Evolutionary conservation across 2,888 invertebrate species (phyloP), one percentile per base, ranked within the genome.

Genomic region (Pedicia rivosa): DNA sequence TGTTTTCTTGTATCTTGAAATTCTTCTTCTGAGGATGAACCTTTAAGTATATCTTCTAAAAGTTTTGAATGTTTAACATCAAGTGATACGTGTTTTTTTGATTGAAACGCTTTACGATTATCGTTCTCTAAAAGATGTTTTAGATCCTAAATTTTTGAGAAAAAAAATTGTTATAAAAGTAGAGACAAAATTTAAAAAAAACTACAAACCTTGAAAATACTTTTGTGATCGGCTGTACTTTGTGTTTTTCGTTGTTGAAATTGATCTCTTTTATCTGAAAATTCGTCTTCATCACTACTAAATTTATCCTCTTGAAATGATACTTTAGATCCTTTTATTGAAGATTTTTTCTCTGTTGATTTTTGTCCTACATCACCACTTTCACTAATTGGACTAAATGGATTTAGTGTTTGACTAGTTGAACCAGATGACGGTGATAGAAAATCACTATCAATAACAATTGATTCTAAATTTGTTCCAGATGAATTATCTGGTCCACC

Each of bases 381-480:
- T 27, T 35, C 44, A 37, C 53, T 51, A 20, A 44, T 57, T 58
- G 35, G 35, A 14, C 22, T 24, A 16, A 33, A 33, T 3, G 10
- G 16, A 30, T 3, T 56, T 47, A 39, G 53, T 53, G 12, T 49
- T 46, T 36, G 53, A 54, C 40, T 30, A 22, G 15, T 28, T 29
- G 19, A 19, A 3, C 22, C 9, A 8, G 28, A 16, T 33, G 24
- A 15, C n/a, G 24, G 12, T 2, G 27, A n/a, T 35, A 9, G 15
- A 40, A 7, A 15, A 12, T 15, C 35, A 8, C 25, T 26, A 35
- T 47, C 48, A 29, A 45, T 41, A 10, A 46, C 31, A 10, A 46
- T 63, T 27, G 64, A 64, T 43, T 71, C 72, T 42, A 74, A 55
- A 42, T 72, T 71, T 16, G 72, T 70, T 53, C 68, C 70, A 38